These are phyloP conservation scores for Scelioninae gen. 2 DNA, from an alignment of 2,888 invertebrate genomes.

Conservation along the genomic window DNA sequence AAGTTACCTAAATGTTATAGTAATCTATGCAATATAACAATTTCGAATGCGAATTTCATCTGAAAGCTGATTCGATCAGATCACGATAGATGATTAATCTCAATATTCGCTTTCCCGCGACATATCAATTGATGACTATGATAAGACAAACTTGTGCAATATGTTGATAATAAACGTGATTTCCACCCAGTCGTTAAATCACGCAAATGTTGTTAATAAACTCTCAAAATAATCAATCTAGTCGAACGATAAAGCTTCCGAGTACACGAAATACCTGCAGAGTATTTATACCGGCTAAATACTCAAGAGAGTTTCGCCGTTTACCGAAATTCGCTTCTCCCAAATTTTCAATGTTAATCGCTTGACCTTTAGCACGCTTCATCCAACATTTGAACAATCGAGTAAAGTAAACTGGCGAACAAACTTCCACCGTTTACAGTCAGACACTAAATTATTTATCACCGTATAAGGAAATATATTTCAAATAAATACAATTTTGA, in stretches of 20 bases:
- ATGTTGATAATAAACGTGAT: background rate
- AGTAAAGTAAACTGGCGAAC: conserved; percentile 9
- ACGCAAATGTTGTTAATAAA: conserved; percentile 13
- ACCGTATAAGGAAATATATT: no score
- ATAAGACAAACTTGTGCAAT: background rate
- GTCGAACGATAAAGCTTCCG: conserved; percentile 12
- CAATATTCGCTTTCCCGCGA: no score
- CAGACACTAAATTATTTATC: conserved; percentile 2
- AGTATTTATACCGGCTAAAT: conserved; percentile 22
- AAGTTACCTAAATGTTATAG: no score
- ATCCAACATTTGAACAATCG: conserved; percentile 17
- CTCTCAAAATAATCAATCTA: conserved; percentile 32
- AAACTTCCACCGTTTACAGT: conserved; percentile 2
- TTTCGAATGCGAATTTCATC: no score
- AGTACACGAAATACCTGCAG: conserved; percentile 17
- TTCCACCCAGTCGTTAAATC: conserved; percentile 1
- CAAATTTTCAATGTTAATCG: conserved; percentile 32
- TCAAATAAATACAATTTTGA: no score
- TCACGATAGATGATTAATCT: background rate
- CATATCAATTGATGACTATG: background rate
- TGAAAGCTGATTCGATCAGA: no score
- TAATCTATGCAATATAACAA: no score
- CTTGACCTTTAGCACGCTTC: conserved; percentile 20
- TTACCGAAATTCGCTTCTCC: conserved; percentile 12
- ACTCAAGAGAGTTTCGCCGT: conserved; percentile 27